A percentile compares a stretch with the other conserved stretches of the same genome.
Conservation (phyloP, 2,797 vertebrate species). For the Urophycis tenuis region DNA sequence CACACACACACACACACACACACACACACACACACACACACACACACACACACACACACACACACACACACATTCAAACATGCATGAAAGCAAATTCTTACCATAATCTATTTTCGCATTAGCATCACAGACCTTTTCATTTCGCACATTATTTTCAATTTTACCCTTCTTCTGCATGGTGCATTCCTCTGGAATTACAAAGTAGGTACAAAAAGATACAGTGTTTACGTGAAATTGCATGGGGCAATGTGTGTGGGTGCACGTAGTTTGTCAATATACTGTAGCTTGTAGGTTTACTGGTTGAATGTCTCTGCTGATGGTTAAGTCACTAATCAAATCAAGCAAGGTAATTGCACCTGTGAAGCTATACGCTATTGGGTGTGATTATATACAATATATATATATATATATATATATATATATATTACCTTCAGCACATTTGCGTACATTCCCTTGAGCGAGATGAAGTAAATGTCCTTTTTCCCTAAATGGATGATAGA, state of each 20-base stretch:
- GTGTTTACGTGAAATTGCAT: not conserved
- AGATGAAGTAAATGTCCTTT: slow-evolving; percentile 62
- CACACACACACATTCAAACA: not conserved
- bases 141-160: slow-evolving; percentile 34
- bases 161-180: slow-evolving; percentile 54
- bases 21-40: no score
- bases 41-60: not conserved
- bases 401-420: no score
- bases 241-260: not conserved
- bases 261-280: not conserved
- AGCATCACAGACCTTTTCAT: slow-evolving; percentile 46
- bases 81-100: slow-evolving; percentile 25
- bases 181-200: slow-evolving; percentile 57
- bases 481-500: slow-evolving; percentile 71
- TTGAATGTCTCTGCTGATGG: not conserved
- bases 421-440: slow-evolving; percentile 80
- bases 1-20: not conserved
- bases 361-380: no score
- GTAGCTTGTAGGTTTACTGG: not conserved
- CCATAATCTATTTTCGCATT: slow-evolving; percentile 56
- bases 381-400: no score
- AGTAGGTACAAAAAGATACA: not conserved
- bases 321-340: not conserved
- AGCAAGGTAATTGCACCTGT: no score
- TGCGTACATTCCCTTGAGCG: slow-evolving; percentile 65